phyloP scores from a whole-genome alignment of 2,888 invertebrate genomes.

The Cotesia congregata region DNA sequence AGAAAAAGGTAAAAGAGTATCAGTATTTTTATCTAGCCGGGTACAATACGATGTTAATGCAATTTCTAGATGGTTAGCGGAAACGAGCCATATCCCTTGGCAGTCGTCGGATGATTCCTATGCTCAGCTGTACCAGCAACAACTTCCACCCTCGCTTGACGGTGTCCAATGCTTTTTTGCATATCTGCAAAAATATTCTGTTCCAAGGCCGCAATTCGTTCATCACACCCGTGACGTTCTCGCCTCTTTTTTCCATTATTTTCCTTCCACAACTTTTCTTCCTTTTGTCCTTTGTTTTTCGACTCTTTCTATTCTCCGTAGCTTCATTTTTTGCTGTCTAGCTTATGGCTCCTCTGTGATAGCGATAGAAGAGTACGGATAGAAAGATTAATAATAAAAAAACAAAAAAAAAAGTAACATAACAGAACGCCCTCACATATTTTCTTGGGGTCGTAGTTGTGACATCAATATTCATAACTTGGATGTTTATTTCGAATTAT shows the following conservation, averaged over 20 bases:
- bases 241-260: conserved; percentile 9
- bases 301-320: not conserved
- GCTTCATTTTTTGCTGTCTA: not conserved
- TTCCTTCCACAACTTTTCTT: not conserved
- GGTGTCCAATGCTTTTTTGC: conserved; percentile 2
- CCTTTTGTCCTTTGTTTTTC: conserved; percentile 7
- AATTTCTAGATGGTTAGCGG: conserved; percentile 49
- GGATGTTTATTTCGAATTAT: conserved; percentile 31
- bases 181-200: conserved; percentile 34
- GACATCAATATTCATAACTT: conserved; percentile 24
- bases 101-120: conserved; percentile 25
- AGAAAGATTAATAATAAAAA: not conserved
- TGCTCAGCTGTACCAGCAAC: not conserved
- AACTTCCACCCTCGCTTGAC: not conserved
- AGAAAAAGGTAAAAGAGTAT: conserved; percentile 38
- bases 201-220: conserved; percentile 44
- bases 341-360: not conserved
- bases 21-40: conserved; percentile 39
- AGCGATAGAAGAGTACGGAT: not conserved
- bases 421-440: conserved; percentile 21
- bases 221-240: conserved; percentile 24
- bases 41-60: conserved; percentile 47
- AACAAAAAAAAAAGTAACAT: not conserved
- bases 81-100: conserved; percentile 48
- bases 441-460: conserved; percentile 30